phyloP scores from a whole-genome alignment of 2,888 invertebrate genomes.

The Piscicola geometra region DNA sequence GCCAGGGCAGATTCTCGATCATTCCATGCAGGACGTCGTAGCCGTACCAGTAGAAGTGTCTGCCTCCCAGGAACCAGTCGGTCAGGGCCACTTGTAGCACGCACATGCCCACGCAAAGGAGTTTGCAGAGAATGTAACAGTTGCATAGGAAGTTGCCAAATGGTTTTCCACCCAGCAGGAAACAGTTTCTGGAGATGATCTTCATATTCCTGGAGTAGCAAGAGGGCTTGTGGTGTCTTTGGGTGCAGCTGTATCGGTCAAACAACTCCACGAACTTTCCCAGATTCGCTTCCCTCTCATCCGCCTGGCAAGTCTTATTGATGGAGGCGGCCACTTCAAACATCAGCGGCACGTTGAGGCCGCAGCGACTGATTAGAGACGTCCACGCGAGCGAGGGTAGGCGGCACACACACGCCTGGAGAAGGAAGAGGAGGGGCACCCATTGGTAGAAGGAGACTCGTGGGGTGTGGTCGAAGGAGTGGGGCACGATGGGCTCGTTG shows the following conservation, averaged over 20 bases:
- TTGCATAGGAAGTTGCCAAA: slow-evolving; percentile 32
- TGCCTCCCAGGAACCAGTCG: slow-evolving; percentile 25
- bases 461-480: slow-evolving; percentile 10
- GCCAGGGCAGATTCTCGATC: slow-evolving; percentile 11
- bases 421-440: slow-evolving; percentile 34
- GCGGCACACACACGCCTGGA: slow-evolving; percentile 21
- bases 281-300: slow-evolving; percentile 27
- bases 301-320: slow-evolving; percentile 5
- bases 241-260: slow-evolving; percentile 20
- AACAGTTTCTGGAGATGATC: slow-evolving; percentile 26
- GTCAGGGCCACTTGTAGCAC: slow-evolving; percentile 27
- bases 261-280: slow-evolving; percentile 28
- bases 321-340: slow-evolving; percentile 26
- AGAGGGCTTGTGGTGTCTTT: slow-evolving; percentile 17
- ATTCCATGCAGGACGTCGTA: slow-evolving; percentile 27
- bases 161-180: slow-evolving; percentile 31
- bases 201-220: slow-evolving; percentile 31
- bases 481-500: slow-evolving; percentile 21
- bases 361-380: slow-evolving; percentile 11
- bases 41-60: slow-evolving; percentile 31
- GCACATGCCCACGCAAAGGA: slow-evolving; percentile 10
- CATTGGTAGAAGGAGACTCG: slow-evolving; percentile 36
- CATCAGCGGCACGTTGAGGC: slow-evolving; percentile 23
- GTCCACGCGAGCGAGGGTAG: slow-evolving; percentile 27
- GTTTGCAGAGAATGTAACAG: slow-evolving; percentile 31